Evolutionary conservation across 2,113 vertebrate species (phyloP).

Genomic region (Poeciliopsis prolifica): DNA sequence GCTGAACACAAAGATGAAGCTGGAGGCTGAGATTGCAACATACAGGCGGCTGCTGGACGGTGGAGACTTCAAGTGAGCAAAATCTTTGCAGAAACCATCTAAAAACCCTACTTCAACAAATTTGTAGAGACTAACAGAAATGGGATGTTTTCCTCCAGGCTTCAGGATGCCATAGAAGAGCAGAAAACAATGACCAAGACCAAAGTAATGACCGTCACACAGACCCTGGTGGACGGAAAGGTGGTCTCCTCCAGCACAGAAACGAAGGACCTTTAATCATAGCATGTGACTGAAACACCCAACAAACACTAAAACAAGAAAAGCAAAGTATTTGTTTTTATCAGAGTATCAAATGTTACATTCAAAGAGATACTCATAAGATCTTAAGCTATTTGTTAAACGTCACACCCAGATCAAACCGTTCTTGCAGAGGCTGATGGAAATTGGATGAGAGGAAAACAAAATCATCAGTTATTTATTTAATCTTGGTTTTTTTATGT

Average conservation of each 20-base stretch:
- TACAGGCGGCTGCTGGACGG: constrained; percentile 94
- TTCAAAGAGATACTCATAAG: constrained; percentile 32
- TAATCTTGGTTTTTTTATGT: constrained; percentile 64
- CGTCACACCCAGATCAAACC: constrained; percentile 14
- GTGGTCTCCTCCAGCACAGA: constrained; percentile 89
- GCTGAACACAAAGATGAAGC: constrained; percentile 92
- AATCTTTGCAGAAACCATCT: not conserved
- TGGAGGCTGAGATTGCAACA: constrained; percentile 95
- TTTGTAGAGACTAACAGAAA: not conserved
- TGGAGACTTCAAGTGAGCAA: constrained; percentile 78
- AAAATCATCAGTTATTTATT: constrained; percentile 73
- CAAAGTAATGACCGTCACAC: constrained; percentile 89
- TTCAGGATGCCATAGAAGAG: constrained; percentile 72
- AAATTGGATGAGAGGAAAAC: constrained; percentile 62
- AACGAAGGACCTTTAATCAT: constrained; percentile 80
- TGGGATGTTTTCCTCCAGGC: constrained; percentile 52
- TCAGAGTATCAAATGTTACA: constrained; percentile 1
- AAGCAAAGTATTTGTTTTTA: constrained; percentile 1
- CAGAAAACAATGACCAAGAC: constrained; percentile 74
- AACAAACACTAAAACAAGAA: constrained; percentile 43
- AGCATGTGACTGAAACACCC: not conserved
- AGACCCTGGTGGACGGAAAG: constrained; percentile 88
- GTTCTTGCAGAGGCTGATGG: constrained; percentile 34
- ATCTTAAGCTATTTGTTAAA: not conserved
- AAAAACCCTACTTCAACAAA: not conserved